Evolutionary conservation across 2,797 vertebrate species (phyloP).

Genomic region (Anabas testudineus): DNA sequence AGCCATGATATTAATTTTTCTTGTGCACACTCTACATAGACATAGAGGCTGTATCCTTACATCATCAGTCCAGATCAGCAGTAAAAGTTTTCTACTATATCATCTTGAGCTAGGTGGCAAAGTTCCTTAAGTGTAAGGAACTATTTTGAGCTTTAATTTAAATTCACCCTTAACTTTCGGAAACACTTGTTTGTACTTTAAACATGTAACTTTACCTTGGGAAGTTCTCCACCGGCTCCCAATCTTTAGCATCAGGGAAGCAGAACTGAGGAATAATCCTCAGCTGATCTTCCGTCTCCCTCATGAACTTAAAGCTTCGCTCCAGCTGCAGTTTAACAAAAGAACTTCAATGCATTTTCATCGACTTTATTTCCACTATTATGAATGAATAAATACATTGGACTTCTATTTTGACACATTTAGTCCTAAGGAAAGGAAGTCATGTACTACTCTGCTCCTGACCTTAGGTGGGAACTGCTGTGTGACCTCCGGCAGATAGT

Average conservation of each 20-base stretch:
- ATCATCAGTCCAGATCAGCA: neutral
- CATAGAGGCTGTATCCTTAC: neutral
- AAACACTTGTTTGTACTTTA: neutral
- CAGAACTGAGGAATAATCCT: constrained; percentile 94
- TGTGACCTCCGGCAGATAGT: constrained; percentile 89
- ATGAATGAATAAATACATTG: neutral
- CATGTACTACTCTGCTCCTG: neutral
- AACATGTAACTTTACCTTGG: constrained; percentile 83
- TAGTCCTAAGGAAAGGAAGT: neutral
- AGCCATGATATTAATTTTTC: neutral
- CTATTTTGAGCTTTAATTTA: neutral
- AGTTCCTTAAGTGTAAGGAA: neutral
- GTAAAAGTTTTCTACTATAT: neutral
- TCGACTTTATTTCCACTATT: neutral
- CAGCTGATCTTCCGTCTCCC: constrained; percentile 91
- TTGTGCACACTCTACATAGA: neutral
- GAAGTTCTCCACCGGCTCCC: constrained; percentile 88
- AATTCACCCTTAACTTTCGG: neutral
- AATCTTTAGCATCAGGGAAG: constrained; percentile 91
- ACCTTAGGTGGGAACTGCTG: constrained; percentile 93
- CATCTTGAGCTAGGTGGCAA: neutral
- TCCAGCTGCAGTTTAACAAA: constrained; percentile 82
- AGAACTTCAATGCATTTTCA: neutral
- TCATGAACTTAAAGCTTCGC: constrained; percentile 91
- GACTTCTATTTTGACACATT: neutral